These are phyloP conservation scores for Triplophysa dalaica DNA, from an alignment of 2,113 vertebrate species.

Conservation along the genomic window DNA sequence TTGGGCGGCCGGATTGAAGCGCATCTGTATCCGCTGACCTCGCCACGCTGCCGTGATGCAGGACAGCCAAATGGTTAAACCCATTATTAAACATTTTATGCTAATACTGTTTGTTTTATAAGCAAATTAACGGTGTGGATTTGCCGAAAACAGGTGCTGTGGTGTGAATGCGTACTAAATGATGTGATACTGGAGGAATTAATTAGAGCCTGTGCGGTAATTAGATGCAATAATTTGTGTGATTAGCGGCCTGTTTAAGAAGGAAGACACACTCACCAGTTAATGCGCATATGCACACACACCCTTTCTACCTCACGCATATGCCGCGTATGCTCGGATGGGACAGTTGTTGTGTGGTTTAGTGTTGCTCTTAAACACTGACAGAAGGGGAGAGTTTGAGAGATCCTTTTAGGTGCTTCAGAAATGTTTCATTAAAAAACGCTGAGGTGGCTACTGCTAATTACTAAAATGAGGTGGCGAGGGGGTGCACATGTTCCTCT, in stretches of 20 bases:
- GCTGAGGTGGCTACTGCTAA: constrained; percentile 87
- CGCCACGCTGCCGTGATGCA: constrained; percentile 76
- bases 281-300: constrained; percentile 66
- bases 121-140: constrained; percentile 95
- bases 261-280: constrained; percentile 76
- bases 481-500: constrained; percentile 55
- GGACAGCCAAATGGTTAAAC: constrained; percentile 80
- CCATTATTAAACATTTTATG: constrained; percentile 95
- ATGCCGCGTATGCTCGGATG: constrained; percentile 29
- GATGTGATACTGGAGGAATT: constrained; percentile 99
- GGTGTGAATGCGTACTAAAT: constrained; percentile 96
- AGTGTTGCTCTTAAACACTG: constrained; percentile 32
- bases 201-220: constrained; percentile 98
- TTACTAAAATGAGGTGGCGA: constrained; percentile 80
- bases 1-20: constrained; percentile 76
- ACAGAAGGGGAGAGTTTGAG: constrained; percentile 65
- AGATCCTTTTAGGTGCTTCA: constrained; percentile 74
- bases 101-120: constrained; percentile 95
- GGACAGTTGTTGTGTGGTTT: constrained; percentile 36
- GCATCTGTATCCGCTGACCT: constrained; percentile 79
- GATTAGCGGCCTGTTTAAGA: constrained; percentile 98
- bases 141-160: constrained; percentile 95
- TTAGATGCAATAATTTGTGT: constrained; percentile 99
- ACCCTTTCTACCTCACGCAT: constrained; percentile 33
- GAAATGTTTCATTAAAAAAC: constrained; percentile 83